Base-by-base conservation (phyloP, 2,888 invertebrate species). In the Brachyopa scutellaris region DNA sequence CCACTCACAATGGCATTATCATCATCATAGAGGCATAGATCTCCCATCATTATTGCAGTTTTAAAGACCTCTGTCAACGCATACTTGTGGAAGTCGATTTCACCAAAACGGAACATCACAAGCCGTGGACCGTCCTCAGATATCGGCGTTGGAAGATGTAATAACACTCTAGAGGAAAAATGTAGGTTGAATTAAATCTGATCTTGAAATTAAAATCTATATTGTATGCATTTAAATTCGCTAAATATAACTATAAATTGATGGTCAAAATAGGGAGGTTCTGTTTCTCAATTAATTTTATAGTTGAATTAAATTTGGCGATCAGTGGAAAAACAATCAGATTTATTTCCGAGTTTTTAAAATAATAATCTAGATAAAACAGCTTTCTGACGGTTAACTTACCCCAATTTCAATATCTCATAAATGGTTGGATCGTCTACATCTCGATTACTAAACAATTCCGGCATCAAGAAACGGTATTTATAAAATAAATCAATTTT, bases 401-500 rank as follows among this genome's bases (percentile, higher is more conserved):
- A 90, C 89, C 89, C 90, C 1, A 87, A 86, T 85, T 84, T 85
- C 15, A 86, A 85, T 62, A 89, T 69, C 19, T 87, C 86, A n/a
- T 31, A 53, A 0, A 87, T 45, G 13, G 87, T 85, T 19, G 87
- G 87, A 49, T 89, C 88, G 61, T 88, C 87, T 5, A 88, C 86
- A n/a, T 84, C 55, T 1, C 88, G 87, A 36, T 86, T 83, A 59
- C 85, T 89, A 85, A 92, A 92, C 80, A 93, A 90, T 85, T 94
- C 93, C 0, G 93, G 92, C 2, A 92, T 87, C 57, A 92, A 86
- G 0, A 90, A 88, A 85, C 91, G 91, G 66, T 77, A 87, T 6
- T 93, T 92, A 85, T 93, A 93, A 86, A 92, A 93, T 89, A 92
- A 91, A 64, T 92, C 92, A 5, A 93, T 85, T 84, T 93, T 92